Evolutionary conservation across 2,797 vertebrate species (phyloP), one percentile per base, ranked within the genome.

Genomic region (Pangasius macronema): DNA sequence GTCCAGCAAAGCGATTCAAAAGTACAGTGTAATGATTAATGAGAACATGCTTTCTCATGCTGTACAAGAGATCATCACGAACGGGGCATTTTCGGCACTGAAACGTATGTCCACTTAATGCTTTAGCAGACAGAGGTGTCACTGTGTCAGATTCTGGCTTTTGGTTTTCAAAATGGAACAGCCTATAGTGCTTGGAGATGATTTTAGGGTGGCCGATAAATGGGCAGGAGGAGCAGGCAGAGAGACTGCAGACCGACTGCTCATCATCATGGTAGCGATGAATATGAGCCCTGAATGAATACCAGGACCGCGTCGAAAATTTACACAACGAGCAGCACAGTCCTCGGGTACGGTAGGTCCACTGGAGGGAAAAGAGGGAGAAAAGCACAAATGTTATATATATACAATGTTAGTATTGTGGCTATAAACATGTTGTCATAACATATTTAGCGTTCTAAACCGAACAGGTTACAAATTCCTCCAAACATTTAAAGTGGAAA

Each of bases 11-110:
- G 1, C 93, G 92, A 87, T 96, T 96, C 63, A 97, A 89, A 83
- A 98, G 83, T 83, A 92, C 90, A 42, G 96, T 93, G 79, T 98
- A 95, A 92, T 99, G 99, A 89, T 96, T 97, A 55, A 98, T 93
- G 84, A 99, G 96, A 86, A 99, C 95, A 55, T 99, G 99, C 92
- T 98, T 99, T 95, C 99, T 99, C 92, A 99, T 97, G 33, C 95
- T 96, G 87, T 98, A 99, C 92, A 99, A 95, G 9, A 98, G 91
- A 0, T 96, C 96, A 85, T 96, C 96, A 16, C 97, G 97, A 83
- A 96, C 97, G 39, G 95, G 95, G 90, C 98, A 99, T 89, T 95
- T 97, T 49, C 96, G 93, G 92, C 98, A 99, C 0, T 96, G 96
- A 87, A 98, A 99, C 67, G 95, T 95, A 76, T 95, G 94, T 1